Evolutionary conservation across 1,140 invertebrate species (phyloP).

Genomic region (Protaetia brevitarsis): DNA sequence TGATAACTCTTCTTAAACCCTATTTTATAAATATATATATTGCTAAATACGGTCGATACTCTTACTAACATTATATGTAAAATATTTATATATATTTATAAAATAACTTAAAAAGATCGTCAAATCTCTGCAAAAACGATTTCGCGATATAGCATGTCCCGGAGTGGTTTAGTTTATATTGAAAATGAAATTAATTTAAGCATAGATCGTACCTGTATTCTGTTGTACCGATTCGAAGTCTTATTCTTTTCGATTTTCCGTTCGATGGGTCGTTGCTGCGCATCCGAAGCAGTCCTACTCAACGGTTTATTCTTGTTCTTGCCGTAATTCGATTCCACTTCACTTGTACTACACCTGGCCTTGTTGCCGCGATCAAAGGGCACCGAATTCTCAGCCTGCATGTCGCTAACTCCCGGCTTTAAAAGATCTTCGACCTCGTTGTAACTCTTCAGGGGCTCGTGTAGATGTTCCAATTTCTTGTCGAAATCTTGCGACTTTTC

Average conservation of each 20-base stretch:
- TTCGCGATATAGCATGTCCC: background rate
- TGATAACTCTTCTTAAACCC: no score
- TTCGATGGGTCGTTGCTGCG: constrained; percentile 33
- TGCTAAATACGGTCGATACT: no score
- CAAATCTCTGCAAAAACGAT: background rate
- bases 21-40: no score
- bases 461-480: constrained; percentile 33
- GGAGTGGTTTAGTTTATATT: background rate
- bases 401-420: constrained; percentile 47
- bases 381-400: constrained; percentile 49
- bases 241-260: constrained; percentile 19
- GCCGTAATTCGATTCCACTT: constrained; percentile 37
- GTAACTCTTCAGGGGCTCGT: constrained; percentile 41
- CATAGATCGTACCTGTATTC: constrained; percentile 14
- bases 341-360: constrained; percentile 39
- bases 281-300: constrained; percentile 43
- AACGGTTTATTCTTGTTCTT: constrained; percentile 45
- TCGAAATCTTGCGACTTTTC: constrained; percentile 15
- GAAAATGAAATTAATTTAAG: background rate
- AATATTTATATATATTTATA: no score
- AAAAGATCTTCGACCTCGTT: constrained; percentile 45
- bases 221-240: background rate
- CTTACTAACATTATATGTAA: no score
- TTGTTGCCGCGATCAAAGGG: constrained; percentile 48
- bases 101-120: no score